A percentile compares a stretch with the other conserved stretches of the same genome.
phyloP scores from a whole-genome alignment of 2,888 invertebrate species.

The Parnassius orleans region DNA sequence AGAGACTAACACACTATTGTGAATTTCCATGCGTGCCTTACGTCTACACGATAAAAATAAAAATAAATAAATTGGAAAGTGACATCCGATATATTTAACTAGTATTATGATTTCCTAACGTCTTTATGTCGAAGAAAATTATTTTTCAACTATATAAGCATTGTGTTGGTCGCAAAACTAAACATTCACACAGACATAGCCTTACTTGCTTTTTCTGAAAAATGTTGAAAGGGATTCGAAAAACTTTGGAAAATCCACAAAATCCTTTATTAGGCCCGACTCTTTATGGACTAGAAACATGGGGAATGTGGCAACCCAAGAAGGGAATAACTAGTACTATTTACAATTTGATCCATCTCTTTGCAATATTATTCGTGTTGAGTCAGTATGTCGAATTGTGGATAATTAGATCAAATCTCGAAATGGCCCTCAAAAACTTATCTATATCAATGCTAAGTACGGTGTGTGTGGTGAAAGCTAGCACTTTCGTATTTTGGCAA shows the following conservation, averaged over 20 bases:
- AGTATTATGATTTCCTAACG: too few relatives aligned
- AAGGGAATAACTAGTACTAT: conserved; percentile 34
- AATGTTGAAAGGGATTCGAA: conserved; percentile 18
- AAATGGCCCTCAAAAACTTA: conserved; percentile 56
- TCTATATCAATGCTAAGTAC: conserved; percentile 63
- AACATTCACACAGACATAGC: too few relatives aligned
- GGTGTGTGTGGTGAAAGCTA: conserved; percentile 58
- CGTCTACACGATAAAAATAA: too few relatives aligned
- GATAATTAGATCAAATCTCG: conserved; percentile 49
- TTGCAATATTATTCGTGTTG: conserved; percentile 51
- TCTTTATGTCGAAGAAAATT: too few relatives aligned
- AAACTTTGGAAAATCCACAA: conserved; percentile 40
- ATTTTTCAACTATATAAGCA: too few relatives aligned
- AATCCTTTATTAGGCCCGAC: conserved; percentile 55
- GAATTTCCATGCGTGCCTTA: too few relatives aligned
- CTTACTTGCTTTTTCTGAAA: background rate
- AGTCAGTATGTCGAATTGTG: conserved; percentile 64
- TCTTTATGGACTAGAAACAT: conserved; percentile 46
- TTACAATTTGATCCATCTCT: conserved; percentile 46
- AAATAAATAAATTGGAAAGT: too few relatives aligned
- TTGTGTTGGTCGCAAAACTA: too few relatives aligned
- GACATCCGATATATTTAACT: too few relatives aligned
- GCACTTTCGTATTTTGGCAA: conserved; percentile 58
- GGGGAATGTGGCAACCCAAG: conserved; percentile 55
- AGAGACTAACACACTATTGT: too few relatives aligned